Percentiles rank a stretch among this genome's conserved stretches.
phyloP scores from a whole-genome alignment of 1,140 invertebrate genomes.

The Drosophila tsacasi region DNA sequence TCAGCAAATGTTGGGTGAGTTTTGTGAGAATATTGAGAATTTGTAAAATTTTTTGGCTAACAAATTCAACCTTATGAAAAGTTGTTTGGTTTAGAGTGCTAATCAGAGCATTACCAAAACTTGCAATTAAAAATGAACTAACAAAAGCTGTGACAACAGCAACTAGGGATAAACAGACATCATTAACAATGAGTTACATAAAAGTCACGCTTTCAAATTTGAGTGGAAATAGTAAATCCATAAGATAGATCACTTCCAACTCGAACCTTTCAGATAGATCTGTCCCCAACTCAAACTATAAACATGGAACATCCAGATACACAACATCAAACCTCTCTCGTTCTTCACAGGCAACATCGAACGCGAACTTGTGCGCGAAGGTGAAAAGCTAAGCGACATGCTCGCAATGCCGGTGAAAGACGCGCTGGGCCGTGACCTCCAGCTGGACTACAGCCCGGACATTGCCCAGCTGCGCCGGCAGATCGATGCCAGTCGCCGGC shows the following conservation, averaged over 20 bases:
- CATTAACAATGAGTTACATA: slow-evolving; percentile 4
- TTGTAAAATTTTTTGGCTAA: not conserved
- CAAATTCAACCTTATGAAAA: not conserved
- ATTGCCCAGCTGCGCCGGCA: slow-evolving; percentile 90
- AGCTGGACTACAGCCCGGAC: slow-evolving; percentile 90
- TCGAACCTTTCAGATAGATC: not conserved
- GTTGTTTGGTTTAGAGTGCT: not conserved
- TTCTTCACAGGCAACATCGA: slow-evolving; percentile 87
- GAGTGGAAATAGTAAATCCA: not conserved
- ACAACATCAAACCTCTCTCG: slow-evolving; percentile 9
- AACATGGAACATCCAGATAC: slow-evolving; percentile 4
- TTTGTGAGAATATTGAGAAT: not conserved
- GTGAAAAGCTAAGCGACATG: slow-evolving; percentile 92
- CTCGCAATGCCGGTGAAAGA: slow-evolving; percentile 93
- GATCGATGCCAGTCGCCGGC: slow-evolving; percentile 88
- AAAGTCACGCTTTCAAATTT: slow-evolving; percentile 23
- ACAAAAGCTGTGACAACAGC: not conserved
- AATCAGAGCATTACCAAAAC: not conserved
- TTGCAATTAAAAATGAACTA: not conserved
- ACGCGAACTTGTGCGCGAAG: slow-evolving; percentile 90
- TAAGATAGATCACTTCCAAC: slow-evolving; percentile 1
- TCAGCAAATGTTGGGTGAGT: slow-evolving; percentile 87
- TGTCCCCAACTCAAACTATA: not conserved
- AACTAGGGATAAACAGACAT: too few species aligned
- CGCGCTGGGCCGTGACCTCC: slow-evolving; percentile 90